These are phyloP conservation scores for Melangyna quadrimaculata DNA, from an alignment of 2,888 invertebrate genomes.

Conservation along the genomic window DNA sequence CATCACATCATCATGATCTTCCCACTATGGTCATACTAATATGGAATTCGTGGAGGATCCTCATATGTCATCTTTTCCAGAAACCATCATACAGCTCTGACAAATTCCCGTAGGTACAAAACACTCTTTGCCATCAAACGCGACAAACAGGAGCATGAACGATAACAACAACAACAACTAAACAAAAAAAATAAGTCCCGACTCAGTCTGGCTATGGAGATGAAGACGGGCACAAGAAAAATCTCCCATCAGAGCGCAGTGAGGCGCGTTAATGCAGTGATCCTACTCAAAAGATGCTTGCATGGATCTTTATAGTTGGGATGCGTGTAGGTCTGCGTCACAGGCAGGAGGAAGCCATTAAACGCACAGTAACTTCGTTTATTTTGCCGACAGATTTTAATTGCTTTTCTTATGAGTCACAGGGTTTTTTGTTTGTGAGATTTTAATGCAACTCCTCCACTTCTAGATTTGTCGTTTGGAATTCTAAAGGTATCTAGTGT, in stretches of 20 bases:
- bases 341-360: constrained; percentile 61
- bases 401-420: constrained; percentile 76
- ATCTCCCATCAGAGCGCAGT: constrained; percentile 50
- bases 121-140: not conserved
- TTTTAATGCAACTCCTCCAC: constrained; percentile 63
- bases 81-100: constrained; percentile 74
- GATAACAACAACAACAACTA: not conserved
- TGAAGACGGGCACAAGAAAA: constrained; percentile 14
- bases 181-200: constrained; percentile 18
- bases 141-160: not conserved
- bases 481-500: constrained; percentile 25
- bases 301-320: constrained; percentile 36
- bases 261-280: constrained; percentile 66
- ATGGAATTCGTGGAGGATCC: constrained; percentile 72
- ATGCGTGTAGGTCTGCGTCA: constrained; percentile 55
- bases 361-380: constrained; percentile 58
- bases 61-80: constrained; percentile 74
- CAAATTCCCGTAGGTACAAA: constrained; percentile 73
- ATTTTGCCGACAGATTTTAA: constrained; percentile 78
- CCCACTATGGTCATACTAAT: constrained; percentile 72
- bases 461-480: constrained; percentile 29
- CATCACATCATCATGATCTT: constrained; percentile 67
- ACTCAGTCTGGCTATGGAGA: constrained; percentile 3
- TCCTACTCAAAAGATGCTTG: constrained; percentile 40
- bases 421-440: not conserved